These are phyloP conservation scores for Ivindomyrus marchei DNA, from an alignment of 2,113 vertebrate species.

Conservation along the genomic window DNA sequence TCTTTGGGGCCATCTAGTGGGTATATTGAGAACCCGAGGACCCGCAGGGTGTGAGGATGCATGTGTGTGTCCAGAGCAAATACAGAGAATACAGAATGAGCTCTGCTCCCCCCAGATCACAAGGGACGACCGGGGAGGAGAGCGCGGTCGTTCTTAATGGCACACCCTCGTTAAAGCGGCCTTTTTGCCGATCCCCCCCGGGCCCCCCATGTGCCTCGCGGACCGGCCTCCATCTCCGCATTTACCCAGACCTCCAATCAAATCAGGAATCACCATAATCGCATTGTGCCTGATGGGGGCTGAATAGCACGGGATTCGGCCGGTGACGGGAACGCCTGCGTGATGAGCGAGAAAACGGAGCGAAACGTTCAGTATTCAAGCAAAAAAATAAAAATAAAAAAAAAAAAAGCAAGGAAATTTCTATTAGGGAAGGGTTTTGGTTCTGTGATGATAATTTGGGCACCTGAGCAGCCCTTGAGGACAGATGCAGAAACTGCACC, in stretches of 20 bases:
- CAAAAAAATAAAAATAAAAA: not conserved
- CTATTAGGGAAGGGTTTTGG: not conserved
- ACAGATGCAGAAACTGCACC: not conserved
- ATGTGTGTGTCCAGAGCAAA: not conserved
- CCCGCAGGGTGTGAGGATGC: not conserved
- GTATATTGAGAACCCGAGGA: not conserved
- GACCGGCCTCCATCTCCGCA: not conserved
- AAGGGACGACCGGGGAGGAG: not conserved
- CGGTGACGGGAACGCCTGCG: not conserved
- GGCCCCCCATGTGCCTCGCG: not conserved
- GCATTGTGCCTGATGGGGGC: not conserved
- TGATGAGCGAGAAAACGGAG: not conserved
- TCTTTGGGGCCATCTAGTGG: not conserved
- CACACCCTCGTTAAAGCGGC: not conserved
- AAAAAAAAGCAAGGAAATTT: not conserved
- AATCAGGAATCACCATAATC: slow-evolving; percentile 18
- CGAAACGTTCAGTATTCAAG: not conserved
- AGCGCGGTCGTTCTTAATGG: not conserved
- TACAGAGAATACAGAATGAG: not conserved
- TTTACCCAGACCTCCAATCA: slow-evolving; percentile 15
- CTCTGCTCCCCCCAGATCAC: not conserved
- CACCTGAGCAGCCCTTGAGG: not conserved
- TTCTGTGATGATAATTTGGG: not conserved
- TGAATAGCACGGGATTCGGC: not conserved
- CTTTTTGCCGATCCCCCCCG: too few species aligned